Conservation (phyloP, 2,113 vertebrate genomes). For the Plecotus auritus region DNA sequence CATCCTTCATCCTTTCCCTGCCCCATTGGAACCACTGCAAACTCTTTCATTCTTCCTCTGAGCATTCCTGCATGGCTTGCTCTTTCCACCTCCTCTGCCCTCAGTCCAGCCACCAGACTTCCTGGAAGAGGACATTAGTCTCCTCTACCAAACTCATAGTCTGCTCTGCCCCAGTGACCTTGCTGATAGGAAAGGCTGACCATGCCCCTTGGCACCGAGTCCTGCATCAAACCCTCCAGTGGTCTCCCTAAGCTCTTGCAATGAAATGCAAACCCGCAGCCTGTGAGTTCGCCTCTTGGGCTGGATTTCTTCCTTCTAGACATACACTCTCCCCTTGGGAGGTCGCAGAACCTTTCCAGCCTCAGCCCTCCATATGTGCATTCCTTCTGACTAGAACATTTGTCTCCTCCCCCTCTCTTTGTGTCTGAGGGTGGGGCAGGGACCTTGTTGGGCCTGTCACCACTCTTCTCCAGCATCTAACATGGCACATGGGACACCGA, state of each 20-base stretch:
- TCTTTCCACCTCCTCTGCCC: neutral
- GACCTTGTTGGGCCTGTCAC: neutral
- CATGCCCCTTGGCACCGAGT: neutral
- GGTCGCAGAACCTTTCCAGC: neutral
- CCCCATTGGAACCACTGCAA: neutral
- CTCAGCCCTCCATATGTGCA: neutral
- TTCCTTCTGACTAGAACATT: neutral
- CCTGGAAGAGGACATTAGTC: neutral
- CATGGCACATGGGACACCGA: accelerated
- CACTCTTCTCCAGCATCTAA: neutral
- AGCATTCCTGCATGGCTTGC: neutral
- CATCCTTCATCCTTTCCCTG: neutral
- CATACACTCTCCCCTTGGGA: neutral
- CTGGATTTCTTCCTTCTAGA: neutral
- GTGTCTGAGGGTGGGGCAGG: neutral
- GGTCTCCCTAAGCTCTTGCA: accelerated
- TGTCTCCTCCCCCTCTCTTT: neutral
- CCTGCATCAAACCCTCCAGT: neutral
- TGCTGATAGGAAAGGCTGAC: neutral
- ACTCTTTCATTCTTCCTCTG: neutral
- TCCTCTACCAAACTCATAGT: neutral
- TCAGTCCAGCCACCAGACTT: neutral
- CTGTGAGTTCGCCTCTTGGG: accelerated
- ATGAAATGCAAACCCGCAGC: accelerated
- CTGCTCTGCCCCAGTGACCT: neutral